Evolutionary conservation across 2,888 invertebrate species (phyloP).

Genomic region (Caenorhabditis sp.): DNA sequence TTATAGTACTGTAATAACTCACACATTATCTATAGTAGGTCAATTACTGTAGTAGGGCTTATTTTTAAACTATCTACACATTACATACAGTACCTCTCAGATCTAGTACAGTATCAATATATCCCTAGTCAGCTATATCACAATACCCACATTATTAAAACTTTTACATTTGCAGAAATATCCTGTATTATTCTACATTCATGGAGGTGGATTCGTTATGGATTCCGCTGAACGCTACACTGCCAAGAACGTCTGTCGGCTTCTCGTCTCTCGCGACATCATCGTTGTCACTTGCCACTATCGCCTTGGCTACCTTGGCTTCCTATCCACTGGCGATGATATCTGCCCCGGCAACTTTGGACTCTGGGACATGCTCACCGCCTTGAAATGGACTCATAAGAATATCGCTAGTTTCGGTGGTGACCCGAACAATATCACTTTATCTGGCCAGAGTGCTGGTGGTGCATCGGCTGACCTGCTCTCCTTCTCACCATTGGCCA

Average conservation of each 20-base stretch:
- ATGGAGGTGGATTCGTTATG: constrained; percentile 66
- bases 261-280: constrained; percentile 60
- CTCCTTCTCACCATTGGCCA: constrained; percentile 58
- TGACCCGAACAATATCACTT: constrained; percentile 59
- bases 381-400: constrained; percentile 58
- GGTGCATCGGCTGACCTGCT: constrained; percentile 63
- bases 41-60: too few relatives aligned
- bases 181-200: constrained; percentile 67
- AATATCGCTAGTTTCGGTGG: constrained; percentile 64
- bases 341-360: constrained; percentile 53
- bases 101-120: too few relatives aligned
- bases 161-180: too few relatives aligned
- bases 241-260: constrained; percentile 55
- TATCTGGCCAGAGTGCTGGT: constrained; percentile 65
- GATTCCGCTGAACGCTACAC: constrained; percentile 54
- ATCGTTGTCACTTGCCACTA: constrained; percentile 68
- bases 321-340: constrained; percentile 61
- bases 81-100: too few relatives aligned
- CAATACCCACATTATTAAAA: too few relatives aligned
- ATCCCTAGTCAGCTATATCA: too few relatives aligned
- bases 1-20: too few relatives aligned
- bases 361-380: constrained; percentile 50
- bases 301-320: constrained; percentile 67
- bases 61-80: too few relatives aligned
- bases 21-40: too few relatives aligned